Evolutionary conservation across 2,113 vertebrate genomes (phyloP), one percentile per base, ranked within the genome.

Genomic region (Rhodinocichla rosea): DNA sequence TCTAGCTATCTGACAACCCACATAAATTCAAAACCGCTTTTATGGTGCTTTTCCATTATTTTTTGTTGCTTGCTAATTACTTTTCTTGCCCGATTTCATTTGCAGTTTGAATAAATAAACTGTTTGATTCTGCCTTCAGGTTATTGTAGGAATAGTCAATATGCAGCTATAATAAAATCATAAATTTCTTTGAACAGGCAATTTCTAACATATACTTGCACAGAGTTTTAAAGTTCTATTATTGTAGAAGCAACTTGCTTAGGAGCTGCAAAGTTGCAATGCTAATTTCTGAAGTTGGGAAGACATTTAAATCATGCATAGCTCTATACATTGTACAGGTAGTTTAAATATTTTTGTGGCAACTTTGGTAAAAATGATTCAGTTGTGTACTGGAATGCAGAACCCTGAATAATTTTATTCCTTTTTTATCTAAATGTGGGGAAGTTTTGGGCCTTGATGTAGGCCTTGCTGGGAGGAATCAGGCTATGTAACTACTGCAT

Each of bases 71-170:
- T 97, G 97, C 98, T 98, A 98, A 98, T 98, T 98, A 98, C 96
- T 98, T 98, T 97, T 98, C 97, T 97, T 97, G 93, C 97, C 93
- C 91, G 76, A 97, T 97, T 98, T 98, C 97, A 98, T 98, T 98
- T 98, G 97, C 97, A 97, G 97, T 97, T 98, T 98, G 97, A 98
- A 98, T 98, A 98, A 98, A 98, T 98, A 98, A 98, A 98, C 91
- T 97, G 95, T 98, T 98, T 97, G 94, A 96, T 97, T 97, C 94
- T 97, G 97, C 97, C 98, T 96, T 96, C 70, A 64, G 98, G 97
- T 97, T 98, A 97, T 96, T 97, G 97, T 92, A 97, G 80, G 75
- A 97, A 98, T 97, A 98, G 97, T 98, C 98, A 98, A 97, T 97
- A 98, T 97, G 97, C 95, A 97, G 91, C 92, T 96, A 80, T 97